Evolutionary conservation across 1,140 invertebrate species (phyloP).

Genomic region (Choristoneura fumiferana): DNA sequence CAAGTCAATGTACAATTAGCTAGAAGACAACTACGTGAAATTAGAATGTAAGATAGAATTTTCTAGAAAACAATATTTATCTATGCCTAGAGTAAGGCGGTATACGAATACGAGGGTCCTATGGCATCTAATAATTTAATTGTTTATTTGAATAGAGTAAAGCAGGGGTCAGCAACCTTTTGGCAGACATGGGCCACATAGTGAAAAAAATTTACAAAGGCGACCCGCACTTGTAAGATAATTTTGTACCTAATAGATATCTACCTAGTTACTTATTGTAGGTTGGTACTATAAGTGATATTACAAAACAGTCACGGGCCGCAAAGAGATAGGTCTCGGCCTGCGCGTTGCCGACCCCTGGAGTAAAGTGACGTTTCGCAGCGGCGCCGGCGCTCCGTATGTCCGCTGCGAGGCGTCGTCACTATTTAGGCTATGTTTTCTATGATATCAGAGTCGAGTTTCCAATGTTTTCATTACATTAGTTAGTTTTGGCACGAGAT

Average conservation of each 20-base stretch:
- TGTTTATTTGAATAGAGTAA: slow-evolving; percentile 7
- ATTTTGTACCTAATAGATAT: too few relatives aligned
- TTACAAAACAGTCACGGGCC: too few relatives aligned
- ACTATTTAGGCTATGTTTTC: background rate
- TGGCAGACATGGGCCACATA: too few relatives aligned
- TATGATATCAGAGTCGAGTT: slow-evolving; percentile 27
- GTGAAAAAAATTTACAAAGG: too few relatives aligned
- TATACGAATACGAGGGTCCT: slow-evolving; percentile 15
- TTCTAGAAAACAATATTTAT: slow-evolving; percentile 25
- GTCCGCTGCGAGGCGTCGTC: too few relatives aligned
- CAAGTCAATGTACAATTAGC: slow-evolving; percentile 61
- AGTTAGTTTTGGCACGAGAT: slow-evolving; percentile 70
- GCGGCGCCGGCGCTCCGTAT: too few relatives aligned
- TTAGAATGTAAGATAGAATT: slow-evolving; percentile 42
- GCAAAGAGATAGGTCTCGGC: too few relatives aligned
- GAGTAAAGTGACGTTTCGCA: background rate
- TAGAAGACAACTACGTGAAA: slow-evolving; percentile 53
- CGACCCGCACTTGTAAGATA: too few relatives aligned
- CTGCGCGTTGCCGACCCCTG: too few relatives aligned
- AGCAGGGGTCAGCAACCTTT: too few relatives aligned
- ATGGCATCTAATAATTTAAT: slow-evolving; percentile 1
- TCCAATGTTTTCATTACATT: slow-evolving; percentile 47
- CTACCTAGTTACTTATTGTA: too few relatives aligned
- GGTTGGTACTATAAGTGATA: too few relatives aligned
- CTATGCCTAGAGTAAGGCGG: slow-evolving; percentile 6